Conservation (phyloP, 1,140 invertebrate species). For the Lepidotrigona ventralis region DNA sequence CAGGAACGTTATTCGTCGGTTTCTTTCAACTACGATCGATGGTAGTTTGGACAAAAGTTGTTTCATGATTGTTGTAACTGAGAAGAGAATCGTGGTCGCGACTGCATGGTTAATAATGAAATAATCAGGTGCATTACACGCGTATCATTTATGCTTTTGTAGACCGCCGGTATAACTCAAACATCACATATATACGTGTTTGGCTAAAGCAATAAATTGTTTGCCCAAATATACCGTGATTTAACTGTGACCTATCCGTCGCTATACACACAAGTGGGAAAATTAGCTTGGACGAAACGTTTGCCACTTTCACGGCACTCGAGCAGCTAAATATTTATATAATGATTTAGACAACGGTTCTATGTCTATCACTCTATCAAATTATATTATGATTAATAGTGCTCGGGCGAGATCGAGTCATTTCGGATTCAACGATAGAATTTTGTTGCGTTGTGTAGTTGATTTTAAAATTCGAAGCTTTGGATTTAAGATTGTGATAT, state of each 20-base stretch:
- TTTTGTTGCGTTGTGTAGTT: no score
- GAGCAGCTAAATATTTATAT: not conserved
- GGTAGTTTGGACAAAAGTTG: not conserved
- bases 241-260: not conserved
- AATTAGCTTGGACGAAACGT: not conserved
- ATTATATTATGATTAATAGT: no score
- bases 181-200: slow-evolving; percentile 2
- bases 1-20: not conserved
- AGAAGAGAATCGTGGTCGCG: slow-evolving; percentile 9
- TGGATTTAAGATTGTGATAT: no score
- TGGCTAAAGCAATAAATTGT: slow-evolving; percentile 34
- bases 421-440: no score
- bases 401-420: no score
- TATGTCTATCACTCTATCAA: no score
- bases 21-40: not conserved
- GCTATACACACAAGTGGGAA: not conserved
- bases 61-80: not conserved
- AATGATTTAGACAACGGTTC: not conserved
- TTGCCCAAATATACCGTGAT: slow-evolving; percentile 27
- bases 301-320: not conserved
- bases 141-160: slow-evolving; percentile 32
- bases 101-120: slow-evolving; percentile 31
- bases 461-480: no score
- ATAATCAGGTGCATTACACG: not conserved
- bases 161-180: slow-evolving; percentile 24